phyloP scores from a whole-genome alignment of 2,888 invertebrate genomes.

The Quadroppia sp. region DNA sequence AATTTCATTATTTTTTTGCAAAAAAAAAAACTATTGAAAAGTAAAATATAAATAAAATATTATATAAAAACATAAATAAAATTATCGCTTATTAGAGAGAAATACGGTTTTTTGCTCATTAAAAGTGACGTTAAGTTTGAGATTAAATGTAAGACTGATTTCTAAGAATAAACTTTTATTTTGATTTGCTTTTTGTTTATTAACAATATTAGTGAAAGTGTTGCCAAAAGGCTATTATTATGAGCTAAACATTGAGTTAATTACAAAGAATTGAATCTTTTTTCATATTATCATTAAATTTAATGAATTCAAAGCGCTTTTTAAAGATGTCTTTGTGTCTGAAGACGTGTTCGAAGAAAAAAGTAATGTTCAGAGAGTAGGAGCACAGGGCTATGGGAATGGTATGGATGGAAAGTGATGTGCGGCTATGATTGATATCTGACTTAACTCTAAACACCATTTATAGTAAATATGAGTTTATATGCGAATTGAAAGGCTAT shows the following conservation, averaged over 20 bases:
- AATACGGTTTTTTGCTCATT: background rate
- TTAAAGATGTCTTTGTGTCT: background rate
- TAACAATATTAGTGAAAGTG: background rate
- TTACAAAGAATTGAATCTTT: background rate
- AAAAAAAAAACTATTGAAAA: background rate
- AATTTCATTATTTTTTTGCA: background rate
- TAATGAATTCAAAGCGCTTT: background rate
- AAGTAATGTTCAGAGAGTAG: slow-evolving; percentile 1
- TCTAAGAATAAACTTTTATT: slow-evolving; percentile 8
- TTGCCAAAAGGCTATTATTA: slow-evolving; percentile 11
- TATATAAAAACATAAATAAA: background rate
- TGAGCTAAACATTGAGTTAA: slow-evolving; percentile 5
- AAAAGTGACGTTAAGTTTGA: background rate
- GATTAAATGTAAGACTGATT: background rate
- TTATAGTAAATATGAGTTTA: slow-evolving; percentile 10
- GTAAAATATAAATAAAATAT: background rate
- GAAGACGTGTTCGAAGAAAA: no score
- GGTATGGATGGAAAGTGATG: slow-evolving; percentile 5
- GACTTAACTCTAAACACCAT: background rate
- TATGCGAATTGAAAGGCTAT: slow-evolving; percentile 21
- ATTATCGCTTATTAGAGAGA: background rate
- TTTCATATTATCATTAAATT: background rate
- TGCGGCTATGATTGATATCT: slow-evolving; percentile 12
- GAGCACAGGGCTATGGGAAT: no score
- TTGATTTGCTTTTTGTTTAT: background rate